A percentile compares a stretch with the other conserved stretches of the same genome.
phyloP scores from a whole-genome alignment of 2,888 invertebrate species.

The Polylopha cassiicola region DNA sequence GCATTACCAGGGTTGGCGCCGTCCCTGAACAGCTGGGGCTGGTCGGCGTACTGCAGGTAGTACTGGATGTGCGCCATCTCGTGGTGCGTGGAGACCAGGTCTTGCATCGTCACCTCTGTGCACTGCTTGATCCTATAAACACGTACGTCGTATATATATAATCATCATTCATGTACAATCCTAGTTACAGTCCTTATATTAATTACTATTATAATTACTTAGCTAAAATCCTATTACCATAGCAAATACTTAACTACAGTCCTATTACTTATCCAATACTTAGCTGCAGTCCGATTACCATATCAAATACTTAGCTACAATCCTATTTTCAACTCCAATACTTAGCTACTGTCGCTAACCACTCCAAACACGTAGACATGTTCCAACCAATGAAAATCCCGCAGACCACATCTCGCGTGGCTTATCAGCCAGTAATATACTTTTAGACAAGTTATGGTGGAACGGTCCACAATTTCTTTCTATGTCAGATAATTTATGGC shows the following conservation, averaged over 20 bases:
- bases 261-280: slow-evolving; percentile 86
- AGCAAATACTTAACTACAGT: neutral
- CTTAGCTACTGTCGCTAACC: no score
- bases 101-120: slow-evolving; percentile 86
- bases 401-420: slow-evolving; percentile 10
- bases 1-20: slow-evolving; percentile 87
- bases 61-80: slow-evolving; percentile 92
- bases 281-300: slow-evolving; percentile 95
- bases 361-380: no score
- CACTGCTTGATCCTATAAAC: slow-evolving; percentile 86
- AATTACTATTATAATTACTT: no score
- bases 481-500: no score
- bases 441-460: no score
- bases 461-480: no score
- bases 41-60: slow-evolving; percentile 86
- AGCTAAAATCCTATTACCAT: no score
- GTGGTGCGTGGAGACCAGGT: slow-evolving; percentile 86
- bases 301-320: no score
- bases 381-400: slow-evolving; percentile 9
- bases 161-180: no score
- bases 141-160: no score
- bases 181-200: no score
- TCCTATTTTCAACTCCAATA: no score
- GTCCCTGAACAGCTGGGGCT: slow-evolving; percentile 85
- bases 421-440: neutral